Conservation (phyloP, 2,888 invertebrate species). For the Eretmocerus hayati region DNA sequence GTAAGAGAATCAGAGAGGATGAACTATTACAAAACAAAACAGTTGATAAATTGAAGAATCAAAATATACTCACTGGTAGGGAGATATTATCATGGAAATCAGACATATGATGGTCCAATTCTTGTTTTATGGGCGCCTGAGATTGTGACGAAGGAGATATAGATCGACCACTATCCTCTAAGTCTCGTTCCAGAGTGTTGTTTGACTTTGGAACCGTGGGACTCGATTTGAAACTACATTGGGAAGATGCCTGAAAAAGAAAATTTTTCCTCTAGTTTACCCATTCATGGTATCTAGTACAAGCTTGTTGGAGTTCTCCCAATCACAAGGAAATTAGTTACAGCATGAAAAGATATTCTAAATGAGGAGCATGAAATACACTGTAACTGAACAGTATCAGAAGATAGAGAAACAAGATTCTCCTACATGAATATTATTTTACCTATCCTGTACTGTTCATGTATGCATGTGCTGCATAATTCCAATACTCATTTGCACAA, state of each 20-base stretch:
- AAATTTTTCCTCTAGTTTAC: conserved; percentile 6
- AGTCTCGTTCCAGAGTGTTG: conserved; percentile 52
- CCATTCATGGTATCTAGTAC: no score
- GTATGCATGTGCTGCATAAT: conserved; percentile 1
- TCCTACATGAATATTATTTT: no score
- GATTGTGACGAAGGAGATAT: conserved; percentile 52
- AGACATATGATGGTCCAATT: conserved; percentile 52
- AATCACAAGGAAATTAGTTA: no score
- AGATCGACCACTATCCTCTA: conserved; percentile 52
- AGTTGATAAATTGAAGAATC: no score
- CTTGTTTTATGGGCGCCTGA: conserved; percentile 56
- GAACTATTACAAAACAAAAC: no score
- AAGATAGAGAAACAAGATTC: no score
- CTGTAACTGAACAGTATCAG: no score
- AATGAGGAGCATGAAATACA: no score
- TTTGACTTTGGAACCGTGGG: conserved; percentile 57
- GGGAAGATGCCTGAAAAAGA: conserved; percentile 53
- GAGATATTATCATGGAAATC: conserved; percentile 48
- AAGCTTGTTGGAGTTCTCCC: no score
- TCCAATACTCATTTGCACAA: conserved; percentile 5
- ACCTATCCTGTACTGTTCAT: conserved; percentile 7
- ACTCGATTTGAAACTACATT: conserved; percentile 61
- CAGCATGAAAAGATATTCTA: no score
- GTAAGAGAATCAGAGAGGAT: no score
- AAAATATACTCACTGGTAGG: conserved; percentile 46